Evolutionary conservation across 2,888 invertebrate genomes (phyloP).

Genomic region (Digitonthophagus gazella): DNA sequence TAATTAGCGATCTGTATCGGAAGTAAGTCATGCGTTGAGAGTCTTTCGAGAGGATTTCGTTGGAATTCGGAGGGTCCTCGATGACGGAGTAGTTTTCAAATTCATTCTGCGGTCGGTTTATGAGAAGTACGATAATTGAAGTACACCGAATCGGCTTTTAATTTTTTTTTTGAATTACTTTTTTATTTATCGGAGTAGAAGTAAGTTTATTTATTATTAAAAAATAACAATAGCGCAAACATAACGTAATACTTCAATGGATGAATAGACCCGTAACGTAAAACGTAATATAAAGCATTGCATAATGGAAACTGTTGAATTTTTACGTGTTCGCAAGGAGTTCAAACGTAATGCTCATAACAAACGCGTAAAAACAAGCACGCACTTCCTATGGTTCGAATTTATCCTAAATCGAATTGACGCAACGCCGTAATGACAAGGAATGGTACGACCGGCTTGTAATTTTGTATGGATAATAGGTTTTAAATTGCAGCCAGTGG

Average conservation of each 20-base stretch:
- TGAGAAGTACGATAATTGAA: not conserved
- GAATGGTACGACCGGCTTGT: not conserved
- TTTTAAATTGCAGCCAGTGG: not conserved
- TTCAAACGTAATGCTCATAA: not conserved
- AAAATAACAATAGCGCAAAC: too few species aligned
- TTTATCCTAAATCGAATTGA: not conserved
- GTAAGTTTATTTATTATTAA: too few species aligned
- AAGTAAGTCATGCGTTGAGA: not conserved
- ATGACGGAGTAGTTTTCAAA: not conserved
- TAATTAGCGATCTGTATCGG: not conserved
- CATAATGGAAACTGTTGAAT: not conserved
- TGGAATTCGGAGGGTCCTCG: not conserved
- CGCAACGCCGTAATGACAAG: not conserved
- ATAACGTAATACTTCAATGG: too few species aligned
- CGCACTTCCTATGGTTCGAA: not conserved
- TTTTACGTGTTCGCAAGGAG: not conserved
- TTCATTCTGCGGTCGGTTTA: too few species aligned
- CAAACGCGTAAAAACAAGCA: not conserved
- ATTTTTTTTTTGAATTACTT: too few species aligned
- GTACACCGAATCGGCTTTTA: not conserved
- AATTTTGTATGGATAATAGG: not conserved
- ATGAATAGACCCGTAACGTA: too few species aligned
- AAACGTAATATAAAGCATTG: not conserved
- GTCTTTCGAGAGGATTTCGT: not conserved
- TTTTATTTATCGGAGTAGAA: not conserved